Evolutionary conservation across 2,888 invertebrate species (phyloP).

Genomic region (Willowsia nigromaculata): DNA sequence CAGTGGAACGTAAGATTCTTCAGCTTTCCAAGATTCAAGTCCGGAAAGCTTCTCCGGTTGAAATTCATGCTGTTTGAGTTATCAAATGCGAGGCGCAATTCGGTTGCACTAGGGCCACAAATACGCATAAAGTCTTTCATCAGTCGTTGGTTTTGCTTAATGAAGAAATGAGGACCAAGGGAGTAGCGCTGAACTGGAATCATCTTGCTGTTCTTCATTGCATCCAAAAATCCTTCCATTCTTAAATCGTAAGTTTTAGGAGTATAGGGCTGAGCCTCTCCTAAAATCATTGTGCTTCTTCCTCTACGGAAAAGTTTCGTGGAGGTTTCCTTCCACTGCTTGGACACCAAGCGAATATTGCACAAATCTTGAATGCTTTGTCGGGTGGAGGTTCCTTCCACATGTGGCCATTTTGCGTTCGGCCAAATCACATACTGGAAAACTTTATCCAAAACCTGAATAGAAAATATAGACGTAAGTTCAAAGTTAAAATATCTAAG

Average conservation of each 20-base stretch:
- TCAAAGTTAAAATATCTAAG: neutral
- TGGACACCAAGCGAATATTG: constrained; percentile 39
- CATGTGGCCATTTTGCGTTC: neutral
- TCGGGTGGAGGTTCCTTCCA: neutral
- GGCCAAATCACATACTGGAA: constrained; percentile 47
- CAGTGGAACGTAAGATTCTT: constrained; percentile 29
- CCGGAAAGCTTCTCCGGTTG: constrained; percentile 36
- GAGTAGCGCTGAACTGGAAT: constrained; percentile 48
- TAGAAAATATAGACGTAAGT: neutral
- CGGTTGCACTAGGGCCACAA: constrained; percentile 8
- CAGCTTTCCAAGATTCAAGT: constrained; percentile 31
- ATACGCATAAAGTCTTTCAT: constrained; percentile 56
- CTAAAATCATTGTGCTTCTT: neutral
- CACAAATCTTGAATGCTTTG: neutral
- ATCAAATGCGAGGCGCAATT: constrained; percentile 39
- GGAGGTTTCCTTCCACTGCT: constrained; percentile 49
- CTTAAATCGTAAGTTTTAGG: constrained; percentile 6
- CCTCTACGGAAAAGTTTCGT: constrained; percentile 40
- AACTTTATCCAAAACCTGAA: constrained; percentile 46
- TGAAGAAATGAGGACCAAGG: constrained; percentile 41
- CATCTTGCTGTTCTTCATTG: constrained; percentile 6
- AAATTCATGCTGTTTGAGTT: constrained; percentile 43
- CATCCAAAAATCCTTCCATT: constrained; percentile 44
- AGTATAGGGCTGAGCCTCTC: neutral
- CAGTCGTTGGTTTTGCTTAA: constrained; percentile 39